Percentiles rank a stretch among this genome's conserved stretches.
These are phyloP conservation scores for Callospermophilus lateralis DNA, from an alignment of 2,113 vertebrate genomes.

Conservation along the genomic window DNA sequence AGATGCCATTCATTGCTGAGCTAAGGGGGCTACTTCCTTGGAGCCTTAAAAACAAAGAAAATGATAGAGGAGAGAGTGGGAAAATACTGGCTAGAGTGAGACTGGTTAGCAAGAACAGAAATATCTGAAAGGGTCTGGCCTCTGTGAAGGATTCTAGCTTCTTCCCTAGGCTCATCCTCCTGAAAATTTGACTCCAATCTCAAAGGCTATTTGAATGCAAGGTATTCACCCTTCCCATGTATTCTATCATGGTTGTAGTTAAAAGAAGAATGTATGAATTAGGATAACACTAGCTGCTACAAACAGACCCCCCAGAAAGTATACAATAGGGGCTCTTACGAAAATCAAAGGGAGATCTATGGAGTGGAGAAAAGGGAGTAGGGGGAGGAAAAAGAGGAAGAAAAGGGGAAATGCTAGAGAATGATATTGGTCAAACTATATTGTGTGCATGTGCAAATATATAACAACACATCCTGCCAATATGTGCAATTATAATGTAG, in stretches of 20 bases:
- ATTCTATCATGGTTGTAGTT: neutral
- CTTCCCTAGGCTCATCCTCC: neutral
- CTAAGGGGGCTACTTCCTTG: neutral
- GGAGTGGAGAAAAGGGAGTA: no score
- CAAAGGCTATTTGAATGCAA: slow-evolving; percentile 31
- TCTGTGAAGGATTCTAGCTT: neutral
- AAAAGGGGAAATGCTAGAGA: no score
- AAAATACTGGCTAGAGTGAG: neutral
- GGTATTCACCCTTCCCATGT: neutral
- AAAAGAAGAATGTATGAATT: neutral
- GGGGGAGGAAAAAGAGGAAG: no score
- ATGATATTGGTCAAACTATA: no score
- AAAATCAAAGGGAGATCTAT: no score
- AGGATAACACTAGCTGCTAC: neutral
- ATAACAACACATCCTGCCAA: no score
- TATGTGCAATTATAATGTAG: no score
- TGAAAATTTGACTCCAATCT: slow-evolving; percentile 34
- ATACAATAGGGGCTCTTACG: no score
- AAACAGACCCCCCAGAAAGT: slow-evolving; percentile 23
- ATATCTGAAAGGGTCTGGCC: neutral
- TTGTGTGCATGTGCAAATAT: no score
- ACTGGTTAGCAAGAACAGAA: neutral
- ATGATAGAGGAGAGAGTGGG: neutral
- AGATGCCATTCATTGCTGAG: neutral
- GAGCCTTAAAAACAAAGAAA: neutral